Conservation (phyloP, 2,888 invertebrate species). For the Apodemia hepburni region DNA sequence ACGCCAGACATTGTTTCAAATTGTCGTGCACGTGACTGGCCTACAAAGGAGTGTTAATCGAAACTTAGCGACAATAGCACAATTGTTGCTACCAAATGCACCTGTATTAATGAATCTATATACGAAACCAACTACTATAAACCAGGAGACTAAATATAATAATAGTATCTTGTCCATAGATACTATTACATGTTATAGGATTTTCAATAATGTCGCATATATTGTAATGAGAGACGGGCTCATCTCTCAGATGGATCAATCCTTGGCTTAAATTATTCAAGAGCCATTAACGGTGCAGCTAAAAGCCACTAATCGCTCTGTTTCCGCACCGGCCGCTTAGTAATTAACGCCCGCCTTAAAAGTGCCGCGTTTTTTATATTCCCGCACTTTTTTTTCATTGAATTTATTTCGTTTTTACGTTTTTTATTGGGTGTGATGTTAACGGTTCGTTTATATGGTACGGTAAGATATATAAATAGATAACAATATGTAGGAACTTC, state of each 20-base stretch:
- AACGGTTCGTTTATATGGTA: slow-evolving; percentile 38
- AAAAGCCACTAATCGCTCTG: slow-evolving; percentile 62
- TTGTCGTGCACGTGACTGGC: slow-evolving; percentile 9
- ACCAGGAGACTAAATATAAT: no score
- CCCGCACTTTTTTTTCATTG: slow-evolving; percentile 37
- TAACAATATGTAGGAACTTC: background rate
- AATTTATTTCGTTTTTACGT: slow-evolving; percentile 37
- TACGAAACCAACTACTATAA: background rate
- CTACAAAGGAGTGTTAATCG: slow-evolving; percentile 1
- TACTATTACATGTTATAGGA: background rate
- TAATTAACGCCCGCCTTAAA: slow-evolving; percentile 48
- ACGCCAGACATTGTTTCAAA: slow-evolving; percentile 6
- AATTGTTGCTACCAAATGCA: background rate
- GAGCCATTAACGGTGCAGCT: slow-evolving; percentile 55
- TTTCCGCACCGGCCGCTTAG: slow-evolving; percentile 55
- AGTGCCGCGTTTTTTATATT: slow-evolving; percentile 35
- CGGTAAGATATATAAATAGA: slow-evolving; percentile 7
- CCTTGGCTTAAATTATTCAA: slow-evolving; percentile 50
- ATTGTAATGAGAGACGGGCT: background rate
- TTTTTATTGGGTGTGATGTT: slow-evolving; percentile 41
- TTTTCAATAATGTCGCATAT: background rate
- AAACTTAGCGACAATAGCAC: slow-evolving; percentile 3
- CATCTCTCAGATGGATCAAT: slow-evolving; percentile 28
- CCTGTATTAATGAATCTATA: background rate
- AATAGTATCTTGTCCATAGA: no score